A percentile compares a stretch with the other conserved stretches of the same genome.
Conservation (phyloP, 2,113 vertebrate species). For the Ciconia maguari region DNA sequence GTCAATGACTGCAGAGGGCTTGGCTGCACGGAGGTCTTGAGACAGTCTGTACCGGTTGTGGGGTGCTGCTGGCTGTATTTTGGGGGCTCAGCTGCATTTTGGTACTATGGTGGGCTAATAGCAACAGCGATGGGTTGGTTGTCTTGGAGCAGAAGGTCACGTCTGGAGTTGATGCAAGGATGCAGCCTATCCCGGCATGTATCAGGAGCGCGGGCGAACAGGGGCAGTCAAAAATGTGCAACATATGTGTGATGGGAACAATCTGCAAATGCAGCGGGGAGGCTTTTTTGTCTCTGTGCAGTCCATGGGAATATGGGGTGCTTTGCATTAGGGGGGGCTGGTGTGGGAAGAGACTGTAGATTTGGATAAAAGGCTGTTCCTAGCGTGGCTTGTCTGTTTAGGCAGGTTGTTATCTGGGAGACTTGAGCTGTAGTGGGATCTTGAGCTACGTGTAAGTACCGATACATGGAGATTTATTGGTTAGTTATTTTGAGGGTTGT, state of each 20-base stretch:
- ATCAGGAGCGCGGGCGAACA: not conserved
- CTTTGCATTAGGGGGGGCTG: not conserved
- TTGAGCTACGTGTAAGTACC: not conserved
- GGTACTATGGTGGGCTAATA: not conserved
- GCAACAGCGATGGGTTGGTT: not conserved
- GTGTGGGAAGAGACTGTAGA: not conserved
- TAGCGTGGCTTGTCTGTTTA: accelerated
- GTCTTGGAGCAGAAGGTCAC: not conserved
- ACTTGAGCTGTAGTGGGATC: not conserved
- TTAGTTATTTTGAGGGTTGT: not conserved
- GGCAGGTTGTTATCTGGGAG: not conserved
- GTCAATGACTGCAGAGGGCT: not conserved
- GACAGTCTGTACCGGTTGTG: accelerated
- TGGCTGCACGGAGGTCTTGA: too few relatives aligned
- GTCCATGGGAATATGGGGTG: not conserved
- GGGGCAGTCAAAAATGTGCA: not conserved
- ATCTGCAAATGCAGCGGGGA: not conserved
- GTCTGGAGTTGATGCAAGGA: not conserved
- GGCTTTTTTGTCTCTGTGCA: not conserved
- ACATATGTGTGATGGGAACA: not conserved
- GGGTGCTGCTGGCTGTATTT: not conserved
- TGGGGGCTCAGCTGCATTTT: accelerated
- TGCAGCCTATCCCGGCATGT: not conserved
- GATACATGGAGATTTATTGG: not conserved
- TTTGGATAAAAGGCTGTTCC: not conserved